phyloP scores from a whole-genome alignment of 2,113 vertebrate genomes.

The Cyprinodon brontotheroides region DNA sequence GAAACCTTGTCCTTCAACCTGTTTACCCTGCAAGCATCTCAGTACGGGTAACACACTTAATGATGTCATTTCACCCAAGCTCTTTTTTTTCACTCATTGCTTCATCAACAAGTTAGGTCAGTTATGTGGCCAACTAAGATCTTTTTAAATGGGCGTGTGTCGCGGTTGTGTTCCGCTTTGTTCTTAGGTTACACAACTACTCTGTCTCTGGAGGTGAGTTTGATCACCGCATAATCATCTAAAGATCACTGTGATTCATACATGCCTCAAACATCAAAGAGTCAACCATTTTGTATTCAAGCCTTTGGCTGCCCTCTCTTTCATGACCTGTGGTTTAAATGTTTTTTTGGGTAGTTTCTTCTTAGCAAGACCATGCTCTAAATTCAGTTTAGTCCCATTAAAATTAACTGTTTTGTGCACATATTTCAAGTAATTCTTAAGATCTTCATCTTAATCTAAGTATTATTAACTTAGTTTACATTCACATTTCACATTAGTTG shows the following conservation, averaged over 20 bases:
- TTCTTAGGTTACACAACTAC: background rate
- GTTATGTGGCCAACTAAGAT: background rate
- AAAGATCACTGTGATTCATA: background rate
- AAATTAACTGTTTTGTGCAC: background rate
- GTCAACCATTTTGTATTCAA: background rate
- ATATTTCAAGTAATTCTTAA: background rate
- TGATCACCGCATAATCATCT: background rate
- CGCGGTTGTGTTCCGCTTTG: background rate
- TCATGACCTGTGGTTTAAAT: background rate
- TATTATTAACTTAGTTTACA: background rate
- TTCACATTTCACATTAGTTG: background rate
- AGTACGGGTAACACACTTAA: constrained; percentile 1
- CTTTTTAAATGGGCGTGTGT: background rate
- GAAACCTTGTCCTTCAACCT: constrained; percentile 42
- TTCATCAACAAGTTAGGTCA: background rate
- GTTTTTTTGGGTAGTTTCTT: background rate
- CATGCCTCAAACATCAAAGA: background rate
- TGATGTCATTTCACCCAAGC: constrained; percentile 29
- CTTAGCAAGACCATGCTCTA: background rate
- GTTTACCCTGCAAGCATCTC: constrained; percentile 40
- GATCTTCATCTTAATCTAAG: too few relatives aligned
- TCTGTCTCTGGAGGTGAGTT: background rate
- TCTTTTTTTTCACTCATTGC: background rate
- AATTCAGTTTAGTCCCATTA: background rate
- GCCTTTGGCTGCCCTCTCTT: background rate